A percentile compares a stretch with the other conserved stretches of the same genome.
phyloP scores from a whole-genome alignment of 2,797 vertebrate species.

The Craterocephalus amniculus region DNA sequence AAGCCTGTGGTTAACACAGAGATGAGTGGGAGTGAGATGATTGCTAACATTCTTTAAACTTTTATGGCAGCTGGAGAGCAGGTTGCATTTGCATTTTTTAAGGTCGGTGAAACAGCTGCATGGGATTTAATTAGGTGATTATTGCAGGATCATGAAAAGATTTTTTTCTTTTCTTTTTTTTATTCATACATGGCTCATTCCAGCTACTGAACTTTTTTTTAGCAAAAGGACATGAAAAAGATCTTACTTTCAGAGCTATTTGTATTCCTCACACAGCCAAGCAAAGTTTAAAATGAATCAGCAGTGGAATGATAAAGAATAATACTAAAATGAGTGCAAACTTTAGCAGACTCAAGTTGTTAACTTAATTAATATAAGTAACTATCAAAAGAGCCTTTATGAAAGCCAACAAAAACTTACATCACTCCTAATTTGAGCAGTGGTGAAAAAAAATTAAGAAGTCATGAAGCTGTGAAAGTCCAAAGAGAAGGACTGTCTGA shows the following conservation, averaged over 20 bases:
- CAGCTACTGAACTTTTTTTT: slow-evolving; percentile 32
- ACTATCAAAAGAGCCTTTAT: slow-evolving; percentile 11
- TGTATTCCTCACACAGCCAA: slow-evolving; percentile 40
- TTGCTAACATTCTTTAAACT: slow-evolving; percentile 79
- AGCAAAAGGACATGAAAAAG: slow-evolving; percentile 15
- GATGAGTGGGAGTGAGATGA: slow-evolving; percentile 84
- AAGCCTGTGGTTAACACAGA: slow-evolving; percentile 77
- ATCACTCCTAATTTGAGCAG: slow-evolving; percentile 60
- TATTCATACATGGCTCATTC: slow-evolving; percentile 29
- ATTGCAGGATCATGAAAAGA: slow-evolving; percentile 40
- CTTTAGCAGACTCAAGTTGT: slow-evolving; percentile 30
- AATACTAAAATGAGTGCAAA: slow-evolving; percentile 19
- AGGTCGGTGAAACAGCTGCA: slow-evolving; percentile 56
- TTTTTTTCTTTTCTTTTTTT: slow-evolving; percentile 25
- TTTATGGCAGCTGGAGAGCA: slow-evolving; percentile 74
- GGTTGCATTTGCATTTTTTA: slow-evolving; percentile 71
- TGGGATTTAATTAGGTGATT: slow-evolving; percentile 56
- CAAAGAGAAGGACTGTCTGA: slow-evolving; percentile 67
- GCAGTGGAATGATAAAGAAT: not conserved
- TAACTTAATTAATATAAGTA: slow-evolving; percentile 5
- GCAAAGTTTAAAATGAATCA: slow-evolving; percentile 60
- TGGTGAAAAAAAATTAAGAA: slow-evolving; percentile 49
- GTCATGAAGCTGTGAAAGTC: slow-evolving; percentile 65
- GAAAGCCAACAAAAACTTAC: slow-evolving; percentile 49
- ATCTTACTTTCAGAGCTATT: slow-evolving; percentile 35